Evolutionary conservation across 2,113 vertebrate species (phyloP).

Genomic region (Meriones unguiculatus): DNA sequence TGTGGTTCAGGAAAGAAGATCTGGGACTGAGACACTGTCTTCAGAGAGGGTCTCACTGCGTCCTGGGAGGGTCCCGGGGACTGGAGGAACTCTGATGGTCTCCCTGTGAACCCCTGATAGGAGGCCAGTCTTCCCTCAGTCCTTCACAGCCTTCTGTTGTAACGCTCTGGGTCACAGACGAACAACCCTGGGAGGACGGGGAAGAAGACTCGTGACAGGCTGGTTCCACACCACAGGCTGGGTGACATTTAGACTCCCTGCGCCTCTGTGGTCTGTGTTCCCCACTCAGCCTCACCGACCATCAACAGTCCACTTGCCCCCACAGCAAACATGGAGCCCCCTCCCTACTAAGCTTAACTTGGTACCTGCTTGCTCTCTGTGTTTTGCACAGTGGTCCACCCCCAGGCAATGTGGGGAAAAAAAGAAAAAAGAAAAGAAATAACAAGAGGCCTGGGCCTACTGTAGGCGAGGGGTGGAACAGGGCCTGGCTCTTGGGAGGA

Average conservation of each 20-base stretch:
- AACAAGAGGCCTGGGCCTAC: neutral
- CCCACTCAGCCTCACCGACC: neutral
- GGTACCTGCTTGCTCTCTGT: neutral
- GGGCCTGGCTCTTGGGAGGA: neutral
- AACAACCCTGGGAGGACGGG: no score
- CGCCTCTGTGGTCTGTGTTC: neutral
- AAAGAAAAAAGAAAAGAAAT: neutral
- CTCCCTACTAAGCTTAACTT: neutral
- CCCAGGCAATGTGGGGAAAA: no score
- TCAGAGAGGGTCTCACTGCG: neutral
- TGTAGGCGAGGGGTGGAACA: neutral
- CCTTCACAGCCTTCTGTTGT: neutral
- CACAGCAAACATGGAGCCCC: fast-evolving
- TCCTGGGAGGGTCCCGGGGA: neutral
- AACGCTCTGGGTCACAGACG: neutral
- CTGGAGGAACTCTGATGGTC: neutral
- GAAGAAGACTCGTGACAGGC: neutral
- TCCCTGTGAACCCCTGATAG: no score
- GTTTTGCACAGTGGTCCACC: neutral
- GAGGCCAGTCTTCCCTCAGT: neutral
- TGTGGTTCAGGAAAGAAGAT: neutral
- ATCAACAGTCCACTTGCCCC: neutral
- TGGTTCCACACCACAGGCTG: neutral
- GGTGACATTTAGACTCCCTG: no score
- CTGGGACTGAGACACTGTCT: neutral